Evolutionary conservation across 2,113 vertebrate genomes (phyloP).

Genomic region (Garra rufa): DNA sequence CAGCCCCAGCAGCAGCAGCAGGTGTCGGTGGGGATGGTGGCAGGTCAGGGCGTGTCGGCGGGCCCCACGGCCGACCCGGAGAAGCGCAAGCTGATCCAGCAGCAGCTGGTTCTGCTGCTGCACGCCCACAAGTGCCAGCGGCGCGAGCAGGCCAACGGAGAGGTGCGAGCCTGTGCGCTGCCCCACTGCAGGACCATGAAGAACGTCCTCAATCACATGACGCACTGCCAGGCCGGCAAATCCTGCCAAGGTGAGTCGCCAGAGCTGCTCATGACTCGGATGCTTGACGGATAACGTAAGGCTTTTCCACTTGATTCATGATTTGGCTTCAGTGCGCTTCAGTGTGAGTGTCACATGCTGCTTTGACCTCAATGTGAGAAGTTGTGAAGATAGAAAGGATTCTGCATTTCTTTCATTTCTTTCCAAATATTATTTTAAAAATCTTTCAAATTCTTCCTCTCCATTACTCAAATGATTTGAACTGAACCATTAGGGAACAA

Average conservation of each 20-base stretch:
- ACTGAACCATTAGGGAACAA: no score
- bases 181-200: conserved; percentile 99
- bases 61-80: conserved; percentile 96
- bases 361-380: no score
- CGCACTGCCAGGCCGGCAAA: conserved; percentile 97
- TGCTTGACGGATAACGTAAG: no score
- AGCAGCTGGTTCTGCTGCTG: conserved; percentile 98
- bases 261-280: not conserved
- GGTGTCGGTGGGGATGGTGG: conserved; percentile 84
- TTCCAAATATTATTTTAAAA: no score
- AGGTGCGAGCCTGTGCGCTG: conserved; percentile 90
- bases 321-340: not conserved
- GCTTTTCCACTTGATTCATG: not conserved
- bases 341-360: not conserved
- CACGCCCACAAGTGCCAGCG: conserved; percentile 99
- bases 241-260: conserved; percentile 92
- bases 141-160: conserved; percentile 94
- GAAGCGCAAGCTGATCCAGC: conserved; percentile 98
- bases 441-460: no score
- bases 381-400: no score
- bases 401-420: no score
- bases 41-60: conserved; percentile 81
- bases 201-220: conserved; percentile 99
- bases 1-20: conserved; percentile 84
- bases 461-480: no score